Conservation (phyloP, 1,140 invertebrate species). For the Drosophila santomea region DNA sequence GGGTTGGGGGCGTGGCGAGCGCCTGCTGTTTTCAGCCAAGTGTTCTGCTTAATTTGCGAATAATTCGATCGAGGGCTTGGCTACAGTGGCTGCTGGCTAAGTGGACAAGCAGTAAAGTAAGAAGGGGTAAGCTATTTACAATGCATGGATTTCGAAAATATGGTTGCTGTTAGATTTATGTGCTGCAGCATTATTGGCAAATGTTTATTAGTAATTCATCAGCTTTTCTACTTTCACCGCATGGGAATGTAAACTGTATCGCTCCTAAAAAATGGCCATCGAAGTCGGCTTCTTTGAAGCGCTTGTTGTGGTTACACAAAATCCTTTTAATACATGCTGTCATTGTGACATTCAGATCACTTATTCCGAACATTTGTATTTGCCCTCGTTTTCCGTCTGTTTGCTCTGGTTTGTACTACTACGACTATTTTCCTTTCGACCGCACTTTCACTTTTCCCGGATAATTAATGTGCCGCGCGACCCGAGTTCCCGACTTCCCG, state of each 20-base stretch:
- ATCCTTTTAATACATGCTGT: conserved; percentile 75
- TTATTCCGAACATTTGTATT: conserved; percentile 60
- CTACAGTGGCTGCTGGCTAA: not conserved
- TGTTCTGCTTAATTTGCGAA: conserved; percentile 59
- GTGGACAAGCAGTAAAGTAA: not conserved
- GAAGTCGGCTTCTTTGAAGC: conserved; percentile 24
- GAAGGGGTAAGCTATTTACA: too few relatives aligned
- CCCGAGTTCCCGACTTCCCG: conserved; percentile 8
- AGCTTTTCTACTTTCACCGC: not conserved
- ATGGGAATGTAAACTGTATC: not conserved
- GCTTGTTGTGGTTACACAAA: conserved; percentile 46
- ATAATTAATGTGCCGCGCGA: conserved; percentile 73
- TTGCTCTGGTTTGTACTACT: conserved; percentile 18
- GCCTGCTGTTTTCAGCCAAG: conserved; percentile 34
- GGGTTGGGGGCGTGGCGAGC: conserved; percentile 38
- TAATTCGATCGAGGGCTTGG: conserved; percentile 48
- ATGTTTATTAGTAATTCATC: not conserved
- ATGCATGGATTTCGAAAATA: too few relatives aligned
- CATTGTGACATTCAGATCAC: conserved; percentile 34
- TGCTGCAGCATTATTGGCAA: not conserved
- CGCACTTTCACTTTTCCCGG: conserved; percentile 46
- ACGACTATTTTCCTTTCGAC: conserved; percentile 25
- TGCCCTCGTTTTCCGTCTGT: conserved; percentile 45
- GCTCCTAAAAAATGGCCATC: not conserved
- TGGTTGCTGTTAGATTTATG: too few relatives aligned